Evolutionary conservation across 2,797 vertebrate species (phyloP).

Genomic region (Scleropages formosus): DNA sequence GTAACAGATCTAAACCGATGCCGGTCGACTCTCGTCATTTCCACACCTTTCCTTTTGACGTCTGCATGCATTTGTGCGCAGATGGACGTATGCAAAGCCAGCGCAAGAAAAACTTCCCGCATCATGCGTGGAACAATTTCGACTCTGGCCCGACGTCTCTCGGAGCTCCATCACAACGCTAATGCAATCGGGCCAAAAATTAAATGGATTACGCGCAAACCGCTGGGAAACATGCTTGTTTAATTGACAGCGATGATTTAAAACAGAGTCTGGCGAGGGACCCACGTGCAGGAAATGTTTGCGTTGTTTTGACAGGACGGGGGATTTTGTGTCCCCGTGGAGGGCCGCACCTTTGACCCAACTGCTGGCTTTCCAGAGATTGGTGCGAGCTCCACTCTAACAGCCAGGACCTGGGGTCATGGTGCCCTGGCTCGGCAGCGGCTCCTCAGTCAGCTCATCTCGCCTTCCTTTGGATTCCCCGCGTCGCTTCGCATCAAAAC

Average conservation of each 20-base stretch:
- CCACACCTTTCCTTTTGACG: neutral
- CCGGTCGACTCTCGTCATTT: neutral
- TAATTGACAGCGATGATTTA: conserved; percentile 87
- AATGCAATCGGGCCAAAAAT: conserved; percentile 86
- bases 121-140: conserved; percentile 17
- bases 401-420: neutral
- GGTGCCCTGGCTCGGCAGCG: neutral
- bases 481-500: neutral
- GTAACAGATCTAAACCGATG: neutral
- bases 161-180: conserved; percentile 76
- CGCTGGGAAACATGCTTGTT: conserved; percentile 81
- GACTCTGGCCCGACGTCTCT: conserved; percentile 31
- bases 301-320: conserved; percentile 73
- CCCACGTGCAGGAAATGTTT: conserved; percentile 84
- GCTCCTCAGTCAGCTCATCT: neutral
- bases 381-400: neutral
- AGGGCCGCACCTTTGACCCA: conserved; percentile 30
- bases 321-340: conserved; percentile 16
- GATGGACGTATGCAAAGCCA: neutral
- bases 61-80: neutral
- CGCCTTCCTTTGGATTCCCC: neutral
- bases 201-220: conserved; percentile 89
- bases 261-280: conserved; percentile 84
- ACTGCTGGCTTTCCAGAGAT: conserved; percentile 19
- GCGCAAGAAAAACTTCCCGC: neutral